Conservation (phyloP, 2,113 vertebrate genomes). For the Passerina amoena region DNA sequence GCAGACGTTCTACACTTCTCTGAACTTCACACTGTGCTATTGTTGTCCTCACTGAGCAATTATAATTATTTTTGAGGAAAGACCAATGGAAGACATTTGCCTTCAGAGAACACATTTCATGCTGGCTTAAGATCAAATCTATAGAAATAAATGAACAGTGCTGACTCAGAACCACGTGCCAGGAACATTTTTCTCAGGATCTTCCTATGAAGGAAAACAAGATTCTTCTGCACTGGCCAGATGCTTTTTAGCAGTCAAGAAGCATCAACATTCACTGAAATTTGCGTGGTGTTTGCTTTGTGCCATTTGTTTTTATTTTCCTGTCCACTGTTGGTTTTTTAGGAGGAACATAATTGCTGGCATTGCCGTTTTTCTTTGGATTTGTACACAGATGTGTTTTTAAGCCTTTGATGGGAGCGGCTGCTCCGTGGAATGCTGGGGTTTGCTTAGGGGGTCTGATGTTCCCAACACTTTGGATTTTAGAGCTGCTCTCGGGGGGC, state of each 20-base stretch:
- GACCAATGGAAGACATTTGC: constrained; percentile 5
- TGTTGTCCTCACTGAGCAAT: not conserved
- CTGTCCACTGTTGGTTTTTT: constrained; percentile 39
- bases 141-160: not conserved
- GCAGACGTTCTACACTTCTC: not conserved
- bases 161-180: not conserved
- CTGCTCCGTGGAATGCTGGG: not conserved
- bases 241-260: not conserved
- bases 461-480: constrained; percentile 57
- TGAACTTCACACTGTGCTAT: not conserved
- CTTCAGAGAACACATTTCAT: constrained; percentile 34
- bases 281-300: not conserved
- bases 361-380: constrained; percentile 66
- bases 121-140: not conserved
- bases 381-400: not conserved
- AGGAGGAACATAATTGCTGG: not conserved
- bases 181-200: not conserved
- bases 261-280: not conserved
- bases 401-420: constrained; percentile 18
- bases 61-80: not conserved
- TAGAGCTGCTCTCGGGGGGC: not conserved
- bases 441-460: constrained; percentile 27
- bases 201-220: not conserved
- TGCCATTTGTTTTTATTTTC: constrained; percentile 56
- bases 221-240: not conserved